phyloP scores from a whole-genome alignment of 92 coral and sea anemone species.

The Nematostella vectensis region DNA sequence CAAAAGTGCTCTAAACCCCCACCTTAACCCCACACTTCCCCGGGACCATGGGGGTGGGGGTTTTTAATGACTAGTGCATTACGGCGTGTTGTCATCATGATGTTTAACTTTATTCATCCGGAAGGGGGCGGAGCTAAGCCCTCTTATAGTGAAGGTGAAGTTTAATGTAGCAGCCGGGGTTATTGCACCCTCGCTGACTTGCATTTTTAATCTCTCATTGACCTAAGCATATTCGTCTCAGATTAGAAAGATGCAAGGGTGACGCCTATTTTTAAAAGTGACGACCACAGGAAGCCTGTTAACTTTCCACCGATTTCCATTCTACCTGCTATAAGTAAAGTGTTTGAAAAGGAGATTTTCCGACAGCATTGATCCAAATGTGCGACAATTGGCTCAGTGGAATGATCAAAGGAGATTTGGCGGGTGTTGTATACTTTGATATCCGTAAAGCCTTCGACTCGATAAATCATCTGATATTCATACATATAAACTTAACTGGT shows the following conservation, averaged over 20 bases:
- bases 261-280: not conserved
- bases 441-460: conserved; percentile 2
- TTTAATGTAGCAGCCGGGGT: not conserved
- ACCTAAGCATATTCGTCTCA: not conserved
- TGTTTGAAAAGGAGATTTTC: conserved; percentile 3
- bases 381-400: not conserved
- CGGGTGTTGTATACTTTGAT: not conserved
- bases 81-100: too few species aligned
- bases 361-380: conserved; percentile 3
- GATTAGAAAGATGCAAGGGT: not conserved
- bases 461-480: not conserved
- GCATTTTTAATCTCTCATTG: not conserved
- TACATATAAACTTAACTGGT: not conserved
- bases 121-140: too few species aligned
- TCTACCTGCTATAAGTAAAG: not conserved
- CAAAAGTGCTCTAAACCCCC: too few species aligned
- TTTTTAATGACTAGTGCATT: too few species aligned
- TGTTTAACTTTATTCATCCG: too few species aligned
- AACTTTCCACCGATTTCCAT: conserved; percentile 1
- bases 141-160: too few species aligned
- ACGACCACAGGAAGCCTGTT: not conserved
- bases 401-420: not conserved
- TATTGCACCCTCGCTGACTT: not conserved
- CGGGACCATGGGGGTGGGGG: too few species aligned
- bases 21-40: too few species aligned